Conservation (phyloP, 2,888 invertebrate genomes). For the Acleris laterana region DNA sequence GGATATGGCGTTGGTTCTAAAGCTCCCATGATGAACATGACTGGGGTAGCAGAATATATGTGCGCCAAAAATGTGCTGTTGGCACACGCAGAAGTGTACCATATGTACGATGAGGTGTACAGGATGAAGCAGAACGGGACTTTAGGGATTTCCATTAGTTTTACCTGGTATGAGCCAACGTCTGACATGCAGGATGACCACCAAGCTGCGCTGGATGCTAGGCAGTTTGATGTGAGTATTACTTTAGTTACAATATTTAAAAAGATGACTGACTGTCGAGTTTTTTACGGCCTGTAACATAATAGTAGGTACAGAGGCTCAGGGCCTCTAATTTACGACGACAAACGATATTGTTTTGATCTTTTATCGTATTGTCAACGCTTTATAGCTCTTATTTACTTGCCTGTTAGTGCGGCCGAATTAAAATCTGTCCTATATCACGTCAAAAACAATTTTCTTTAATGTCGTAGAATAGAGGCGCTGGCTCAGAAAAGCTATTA, state of each 20-base stretch:
- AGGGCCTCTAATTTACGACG: too few relatives aligned
- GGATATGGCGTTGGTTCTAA: conserved; percentile 62
- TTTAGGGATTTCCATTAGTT: conserved; percentile 65
- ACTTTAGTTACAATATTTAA: neutral
- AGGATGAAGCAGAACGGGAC: conserved; percentile 54
- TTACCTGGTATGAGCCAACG: conserved; percentile 79
- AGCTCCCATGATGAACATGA: conserved; percentile 66
- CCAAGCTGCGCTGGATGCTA: conserved; percentile 78
- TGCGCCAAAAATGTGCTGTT: conserved; percentile 82
- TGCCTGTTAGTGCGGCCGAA: too few relatives aligned
- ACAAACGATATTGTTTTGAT: too few relatives aligned
- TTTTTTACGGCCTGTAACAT: too few relatives aligned
- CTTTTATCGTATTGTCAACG: too few relatives aligned
- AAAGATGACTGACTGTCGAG: neutral
- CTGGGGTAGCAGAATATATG: conserved; percentile 78
- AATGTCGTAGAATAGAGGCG: too few relatives aligned
- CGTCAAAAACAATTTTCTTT: too few relatives aligned
- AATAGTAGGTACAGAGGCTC: too few relatives aligned
- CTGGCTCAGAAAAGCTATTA: too few relatives aligned
- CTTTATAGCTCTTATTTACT: too few relatives aligned
- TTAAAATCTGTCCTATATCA: too few relatives aligned
- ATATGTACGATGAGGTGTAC: conserved; percentile 62
- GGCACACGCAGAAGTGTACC: conserved; percentile 82
- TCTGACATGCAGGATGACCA: conserved; percentile 72
- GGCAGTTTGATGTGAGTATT: conserved; percentile 79